Evolutionary conservation across 2,113 vertebrate species (phyloP), one percentile per base, ranked within the genome.

Genomic region (Pithys albifrons): DNA sequence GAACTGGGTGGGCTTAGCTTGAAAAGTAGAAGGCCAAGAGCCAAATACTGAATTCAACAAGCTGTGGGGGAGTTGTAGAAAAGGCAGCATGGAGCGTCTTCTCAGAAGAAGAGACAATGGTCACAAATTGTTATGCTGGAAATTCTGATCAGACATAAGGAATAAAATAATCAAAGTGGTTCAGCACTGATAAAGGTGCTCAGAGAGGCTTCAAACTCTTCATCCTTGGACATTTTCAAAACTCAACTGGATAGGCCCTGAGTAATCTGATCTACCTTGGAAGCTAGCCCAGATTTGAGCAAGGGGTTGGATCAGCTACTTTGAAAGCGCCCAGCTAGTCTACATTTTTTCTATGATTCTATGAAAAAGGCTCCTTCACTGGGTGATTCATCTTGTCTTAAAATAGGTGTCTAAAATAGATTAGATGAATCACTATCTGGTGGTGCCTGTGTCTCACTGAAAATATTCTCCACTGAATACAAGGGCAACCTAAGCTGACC

Each of bases 401-500:
- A 97, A 97, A 97, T 96, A 97, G 94, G 95, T 91, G 69, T 95
- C 92, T 91, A 95, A 97, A 97, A 97, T 93, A 97, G 95, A 95
- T 94, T 84, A 93, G 95, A 96, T 96, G 96, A 97, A 95, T 97
- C 95, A 97, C 83, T 83, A 96, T 97, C 91, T 95, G 94, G 88
- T 92, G 45, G 88, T 95, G 89, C 91, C 95, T 95, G 43, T 70
- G 67, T 78, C 94, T 95, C 72, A 58, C 91, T 81, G 83, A 90
- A 94, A 80, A 92, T 73, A 83, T 70, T 79, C 88, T 93, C 78
- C 67, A 73, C 41, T 17, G 79, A 93, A 88, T 71, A 88, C 91
- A 93, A 92, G 88, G 73, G 69, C 76, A 95, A 92, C 86, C 86
- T 71, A 80, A 95, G 43, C 27, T 92, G 95, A 87, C 95, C 65